These are phyloP conservation scores for Punctoribates punctum DNA, from an alignment of 2,888 invertebrate genomes.

Conservation along the genomic window DNA sequence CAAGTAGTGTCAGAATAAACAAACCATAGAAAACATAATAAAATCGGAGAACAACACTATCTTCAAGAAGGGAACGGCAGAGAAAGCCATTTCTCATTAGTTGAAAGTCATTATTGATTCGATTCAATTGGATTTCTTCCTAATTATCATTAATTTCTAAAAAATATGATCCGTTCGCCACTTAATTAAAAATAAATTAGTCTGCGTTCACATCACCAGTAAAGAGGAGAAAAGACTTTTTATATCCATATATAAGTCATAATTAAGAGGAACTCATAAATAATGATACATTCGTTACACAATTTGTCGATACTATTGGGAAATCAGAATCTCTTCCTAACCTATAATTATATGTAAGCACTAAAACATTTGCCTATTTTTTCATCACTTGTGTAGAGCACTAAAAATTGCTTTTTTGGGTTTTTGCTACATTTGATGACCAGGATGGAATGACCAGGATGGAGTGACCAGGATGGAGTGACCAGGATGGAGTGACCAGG, in stretches of 20 bases:
- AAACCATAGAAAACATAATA: too few species aligned
- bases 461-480: too few species aligned
- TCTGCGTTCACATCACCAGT: background rate
- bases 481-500: too few species aligned
- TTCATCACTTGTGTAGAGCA: background rate
- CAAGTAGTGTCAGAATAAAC: too few species aligned
- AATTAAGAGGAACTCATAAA: constrained; percentile 2
- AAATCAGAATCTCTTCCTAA: constrained; percentile 14
- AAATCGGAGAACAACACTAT: too few species aligned
- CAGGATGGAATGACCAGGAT: too few species aligned
- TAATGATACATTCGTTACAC: constrained; percentile 16
- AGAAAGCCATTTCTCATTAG: too few species aligned
- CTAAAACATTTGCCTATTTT: background rate
- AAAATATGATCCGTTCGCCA: background rate
- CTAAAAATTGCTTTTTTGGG: background rate
- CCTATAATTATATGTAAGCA: background rate
- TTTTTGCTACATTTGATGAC: too few species aligned
- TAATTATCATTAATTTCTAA: too few species aligned
- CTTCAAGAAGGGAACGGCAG: too few species aligned
- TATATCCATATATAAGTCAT: background rate
- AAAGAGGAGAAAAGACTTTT: background rate
- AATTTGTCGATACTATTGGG: background rate
- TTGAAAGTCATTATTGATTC: too few species aligned
- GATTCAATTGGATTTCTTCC: too few species aligned
- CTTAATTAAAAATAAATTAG: constrained; percentile 8